Evolutionary conservation across 2,888 invertebrate species (phyloP), one percentile per base, ranked within the genome.

Genomic region (Spisula solida): DNA sequence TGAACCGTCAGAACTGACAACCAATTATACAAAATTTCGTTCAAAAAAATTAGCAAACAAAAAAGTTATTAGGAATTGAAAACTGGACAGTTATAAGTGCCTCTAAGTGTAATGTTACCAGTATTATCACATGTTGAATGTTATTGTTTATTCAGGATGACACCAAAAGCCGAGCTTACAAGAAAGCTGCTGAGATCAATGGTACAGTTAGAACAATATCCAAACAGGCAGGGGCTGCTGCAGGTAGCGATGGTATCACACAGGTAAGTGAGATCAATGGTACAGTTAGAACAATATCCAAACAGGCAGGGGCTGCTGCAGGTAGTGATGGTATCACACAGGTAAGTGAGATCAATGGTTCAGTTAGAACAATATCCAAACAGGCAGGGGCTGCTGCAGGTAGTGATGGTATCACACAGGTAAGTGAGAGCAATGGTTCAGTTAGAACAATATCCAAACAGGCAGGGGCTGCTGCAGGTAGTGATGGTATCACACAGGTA

Each of bases 401-500:
- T 51, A 31, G 16, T 1, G 56, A 79, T 75, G 92, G 87, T 41
- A 60, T 88, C 0, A 85, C 90, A 60, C 91, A 92, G 92, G 93
- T 92, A 82, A 25, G 34, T 20, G 82, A 82, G 55, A 82, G 82
- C 78, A 78, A 82, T 34, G 87, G 87, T 75, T 41, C 51, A 56
- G 92, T 94, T 12, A 88, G 94, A 60, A 86, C 92, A 12, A 91
- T 94, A 29, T 91, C 92, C 31, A 93, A 90, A 81, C 78, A 86
- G 55, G 14, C 55, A 25, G 85, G 84, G 34, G 48, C 29, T 79
- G 70, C 51, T 18, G 29, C 34, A 41, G n/a, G 48, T 51, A 31
- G 16, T 1, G 56, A 79, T 75, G 92, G 87, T 41, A 60, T 88
- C 0, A 85, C 90, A 60, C 91, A 92, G 92, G 93, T 92, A 82